Percentiles rank a stretch among this genome's conserved stretches.
These are phyloP conservation scores for Halictus ligatus DNA, from an alignment of 2,888 invertebrate genomes.

Conservation along the genomic window DNA sequence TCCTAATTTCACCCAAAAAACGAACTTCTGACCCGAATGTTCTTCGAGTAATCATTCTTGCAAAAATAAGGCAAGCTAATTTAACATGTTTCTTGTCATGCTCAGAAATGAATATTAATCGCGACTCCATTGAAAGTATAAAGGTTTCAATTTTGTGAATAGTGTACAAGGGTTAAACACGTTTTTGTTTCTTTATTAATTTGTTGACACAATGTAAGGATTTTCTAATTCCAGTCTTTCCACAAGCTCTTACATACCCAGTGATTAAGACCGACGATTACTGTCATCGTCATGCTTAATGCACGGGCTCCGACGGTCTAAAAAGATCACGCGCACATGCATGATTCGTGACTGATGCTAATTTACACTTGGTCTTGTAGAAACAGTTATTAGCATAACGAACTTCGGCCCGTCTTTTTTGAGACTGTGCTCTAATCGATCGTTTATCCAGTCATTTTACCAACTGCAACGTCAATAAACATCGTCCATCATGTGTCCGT, in stretches of 20 bases:
- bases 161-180: background rate
- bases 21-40: background rate
- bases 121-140: background rate
- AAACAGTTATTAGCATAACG: background rate
- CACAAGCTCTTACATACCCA: background rate
- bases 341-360: background rate
- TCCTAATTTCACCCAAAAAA: background rate
- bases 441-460: background rate
- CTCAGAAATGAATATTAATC: too few species aligned
- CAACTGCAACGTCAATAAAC: background rate
- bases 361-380: background rate
- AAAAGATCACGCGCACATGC: background rate
- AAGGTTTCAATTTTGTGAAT: background rate
- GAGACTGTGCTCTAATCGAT: background rate
- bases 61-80: background rate
- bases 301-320: background rate
- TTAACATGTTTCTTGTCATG: background rate
- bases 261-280: background rate
- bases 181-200: background rate
- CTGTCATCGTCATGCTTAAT: background rate
- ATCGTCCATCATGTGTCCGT: background rate
- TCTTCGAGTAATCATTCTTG: background rate
- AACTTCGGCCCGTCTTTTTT: background rate
- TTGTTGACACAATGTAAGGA: background rate
- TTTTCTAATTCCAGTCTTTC: background rate